phyloP scores from a whole-genome alignment of 2,113 vertebrate genomes.

The Diglossa brunneiventris region DNA sequence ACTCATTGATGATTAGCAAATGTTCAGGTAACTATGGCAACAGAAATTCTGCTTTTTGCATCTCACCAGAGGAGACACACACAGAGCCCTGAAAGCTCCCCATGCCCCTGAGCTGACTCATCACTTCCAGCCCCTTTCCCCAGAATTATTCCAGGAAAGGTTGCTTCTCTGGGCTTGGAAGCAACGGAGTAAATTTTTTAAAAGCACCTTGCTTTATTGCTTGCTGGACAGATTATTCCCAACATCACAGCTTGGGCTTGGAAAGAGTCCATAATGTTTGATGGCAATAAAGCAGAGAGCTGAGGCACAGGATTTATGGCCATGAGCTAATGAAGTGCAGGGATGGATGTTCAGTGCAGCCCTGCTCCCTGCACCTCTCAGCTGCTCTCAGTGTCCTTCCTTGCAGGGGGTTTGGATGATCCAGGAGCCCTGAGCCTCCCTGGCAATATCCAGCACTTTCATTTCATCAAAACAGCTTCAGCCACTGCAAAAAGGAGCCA shows the following conservation, averaged over 20 bases:
- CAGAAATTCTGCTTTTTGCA: background rate
- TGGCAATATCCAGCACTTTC: background rate
- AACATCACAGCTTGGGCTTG: background rate
- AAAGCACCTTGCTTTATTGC: slow-evolving; percentile 47
- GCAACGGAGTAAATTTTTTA: background rate
- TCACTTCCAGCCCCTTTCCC: background rate
- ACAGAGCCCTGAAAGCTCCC: background rate
- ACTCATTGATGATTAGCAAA: background rate
- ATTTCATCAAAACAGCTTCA: background rate
- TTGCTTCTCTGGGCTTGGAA: background rate
- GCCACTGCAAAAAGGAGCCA: background rate
- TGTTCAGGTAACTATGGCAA: background rate
- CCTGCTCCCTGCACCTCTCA: background rate
- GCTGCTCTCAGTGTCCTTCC: background rate
- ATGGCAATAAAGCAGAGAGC: slow-evolving; percentile 35
- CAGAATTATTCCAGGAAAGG: background rate
- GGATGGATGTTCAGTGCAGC: background rate
- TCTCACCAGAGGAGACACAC: background rate
- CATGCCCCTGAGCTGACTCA: background rate
- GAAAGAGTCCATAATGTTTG: slow-evolving; percentile 36
- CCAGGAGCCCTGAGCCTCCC: background rate
- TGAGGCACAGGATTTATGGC: slow-evolving; percentile 29
- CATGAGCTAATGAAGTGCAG: slow-evolving; percentile 39
- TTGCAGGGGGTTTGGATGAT: background rate
- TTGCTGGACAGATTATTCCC: slow-evolving; percentile 7